These are phyloP conservation scores for Coracias cyanogaster DNA, from an alignment of 2,797 vertebrate species.

Conservation along the genomic window DNA sequence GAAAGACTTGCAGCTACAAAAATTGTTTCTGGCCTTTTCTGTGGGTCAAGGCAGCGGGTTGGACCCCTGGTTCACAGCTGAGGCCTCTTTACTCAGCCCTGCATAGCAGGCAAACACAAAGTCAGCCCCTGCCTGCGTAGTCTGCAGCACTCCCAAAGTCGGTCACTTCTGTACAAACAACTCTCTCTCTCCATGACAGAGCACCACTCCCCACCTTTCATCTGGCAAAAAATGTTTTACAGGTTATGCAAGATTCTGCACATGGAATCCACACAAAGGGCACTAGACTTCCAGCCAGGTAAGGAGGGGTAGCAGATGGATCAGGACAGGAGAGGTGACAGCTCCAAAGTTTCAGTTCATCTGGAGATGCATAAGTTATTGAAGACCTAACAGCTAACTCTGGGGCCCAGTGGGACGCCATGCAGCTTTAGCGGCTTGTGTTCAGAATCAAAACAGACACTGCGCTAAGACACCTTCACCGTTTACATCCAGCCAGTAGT, in stretches of 20 bases:
- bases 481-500: background rate
- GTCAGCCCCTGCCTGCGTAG: background rate
- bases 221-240: background rate
- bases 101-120: background rate
- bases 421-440: background rate
- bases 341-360: background rate
- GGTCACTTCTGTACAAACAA: background rate
- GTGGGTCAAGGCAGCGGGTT: background rate
- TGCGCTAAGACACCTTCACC: background rate
- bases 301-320: fast-evolving
- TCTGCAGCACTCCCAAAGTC: background rate
- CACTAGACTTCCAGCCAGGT: background rate
- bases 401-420: background rate
- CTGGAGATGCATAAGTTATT: background rate
- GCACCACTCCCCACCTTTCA: fast-evolving
- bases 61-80: fast-evolving
- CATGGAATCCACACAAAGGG: fast-evolving
- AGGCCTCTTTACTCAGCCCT: background rate
- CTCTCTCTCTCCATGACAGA: background rate
- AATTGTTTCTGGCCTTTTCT: background rate
- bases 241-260: background rate
- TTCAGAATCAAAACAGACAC: background rate
- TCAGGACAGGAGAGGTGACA: background rate
- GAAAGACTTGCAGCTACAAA: background rate
- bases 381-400: background rate